Evolutionary conservation across 2,888 invertebrate genomes (phyloP), one percentile per base, ranked within the genome.

Genomic region (Dryomyza anilis): DNA sequence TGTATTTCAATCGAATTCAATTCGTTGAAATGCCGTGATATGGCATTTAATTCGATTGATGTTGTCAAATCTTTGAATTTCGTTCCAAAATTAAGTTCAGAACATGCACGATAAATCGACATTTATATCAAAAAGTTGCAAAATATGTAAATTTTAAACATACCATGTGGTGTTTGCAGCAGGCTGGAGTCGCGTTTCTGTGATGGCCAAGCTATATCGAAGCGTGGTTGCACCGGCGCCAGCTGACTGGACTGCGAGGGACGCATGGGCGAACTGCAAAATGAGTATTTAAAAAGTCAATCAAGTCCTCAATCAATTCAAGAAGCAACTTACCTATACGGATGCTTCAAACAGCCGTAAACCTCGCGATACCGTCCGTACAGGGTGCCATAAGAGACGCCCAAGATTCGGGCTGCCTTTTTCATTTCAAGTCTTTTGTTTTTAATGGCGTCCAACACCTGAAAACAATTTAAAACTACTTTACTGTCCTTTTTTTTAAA

Each of bases 381-480:
- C 7, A 95, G 86, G 0, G 95, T 95, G 5, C 95, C 95, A 84
- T 95, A 95, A 53, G 94, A 94, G 0, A 95, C 95, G 1, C 95
- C 95, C 53, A 95, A 85, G 64, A 95, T 88, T 81, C 95, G 94
- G 2, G 95, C 94, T 2, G 94, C 95, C 72, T 93, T 93, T 84
- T 95, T 95, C 95, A 95, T 95, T 84, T 95, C 95, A 77, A 95
- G 83, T 85, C 94, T 94, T 83, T 95, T 95, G 69, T 92, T 90
- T 75, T 94, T 91, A 29, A 95, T 94, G 19, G 93, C 92, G 80
- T 95, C 94, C 91, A 95, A 92, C 46, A 95, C 87, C 88, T n/a
- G n/a, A n/a, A n/a, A n/a, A n/a, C n/a, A n/a, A n/a, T n/a, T n/a
- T n/a, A n/a, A n/a, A n/a, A n/a, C n/a, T n/a, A n/a, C n/a, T n/a